A percentile compares a stretch with the other conserved stretches of the same genome.
phyloP scores from a whole-genome alignment of 2,797 vertebrate genomes.

The Melanotaenia trifasciata region DNA sequence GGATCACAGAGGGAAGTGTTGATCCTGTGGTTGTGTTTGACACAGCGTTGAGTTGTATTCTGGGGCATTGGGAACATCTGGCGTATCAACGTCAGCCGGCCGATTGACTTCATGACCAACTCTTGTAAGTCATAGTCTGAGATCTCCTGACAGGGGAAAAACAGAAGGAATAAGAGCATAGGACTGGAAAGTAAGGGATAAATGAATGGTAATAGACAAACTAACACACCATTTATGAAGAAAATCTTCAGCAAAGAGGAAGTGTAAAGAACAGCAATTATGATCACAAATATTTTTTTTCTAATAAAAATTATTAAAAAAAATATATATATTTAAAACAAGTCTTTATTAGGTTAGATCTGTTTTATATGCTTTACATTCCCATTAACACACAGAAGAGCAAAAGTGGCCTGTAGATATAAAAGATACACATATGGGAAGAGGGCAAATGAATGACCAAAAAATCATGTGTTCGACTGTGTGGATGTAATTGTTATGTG shows the following conservation, averaged over 20 bases:
- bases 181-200: neutral
- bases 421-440: conserved; percentile 29
- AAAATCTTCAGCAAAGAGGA: neutral
- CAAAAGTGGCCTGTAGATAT: conserved; percentile 4
- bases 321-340: neutral
- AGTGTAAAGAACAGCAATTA: neutral
- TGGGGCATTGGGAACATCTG: conserved; percentile 97
- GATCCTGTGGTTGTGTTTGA: conserved; percentile 96
- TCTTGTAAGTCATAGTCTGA: conserved; percentile 94
- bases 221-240: neutral
- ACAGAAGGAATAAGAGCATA: neutral
- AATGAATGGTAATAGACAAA: conserved; percentile 23
- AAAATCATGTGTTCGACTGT: neutral
- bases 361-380: conserved; percentile 18
- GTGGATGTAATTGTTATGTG: conserved; percentile 26
- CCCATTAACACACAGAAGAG: conserved; percentile 4
- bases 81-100: conserved; percentile 94
- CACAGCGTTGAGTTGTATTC: conserved; percentile 94
- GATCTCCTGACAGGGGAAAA: conserved; percentile 88
- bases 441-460: conserved; percentile 18
- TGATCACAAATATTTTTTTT: neutral
- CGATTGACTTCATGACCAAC: conserved; percentile 96
- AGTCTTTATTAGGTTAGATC: neutral
- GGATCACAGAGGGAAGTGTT: conserved; percentile 96
- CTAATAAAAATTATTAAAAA: neutral